phyloP scores from a whole-genome alignment of 2,113 vertebrate genomes.

The Actinemys pallida region DNA sequence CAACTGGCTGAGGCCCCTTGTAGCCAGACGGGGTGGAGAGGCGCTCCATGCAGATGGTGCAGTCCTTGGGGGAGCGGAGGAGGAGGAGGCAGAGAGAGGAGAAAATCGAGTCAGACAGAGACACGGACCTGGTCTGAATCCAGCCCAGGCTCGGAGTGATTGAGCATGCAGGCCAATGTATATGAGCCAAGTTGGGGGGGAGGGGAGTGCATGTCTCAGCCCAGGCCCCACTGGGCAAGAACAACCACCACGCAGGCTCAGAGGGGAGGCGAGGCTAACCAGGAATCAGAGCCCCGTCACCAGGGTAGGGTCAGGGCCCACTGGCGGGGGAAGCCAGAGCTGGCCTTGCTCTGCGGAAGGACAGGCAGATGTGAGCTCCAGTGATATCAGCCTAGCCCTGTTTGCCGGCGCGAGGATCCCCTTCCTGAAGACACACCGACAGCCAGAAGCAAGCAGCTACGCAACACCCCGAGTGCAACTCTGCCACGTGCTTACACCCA shows the following conservation, averaged over 20 bases:
- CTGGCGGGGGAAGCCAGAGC: not conserved
- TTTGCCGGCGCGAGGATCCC: not conserved
- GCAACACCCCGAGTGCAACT: not conserved
- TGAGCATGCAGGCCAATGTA: not conserved
- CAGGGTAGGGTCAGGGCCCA: not conserved
- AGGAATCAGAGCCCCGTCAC: not conserved
- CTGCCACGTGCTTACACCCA: not conserved
- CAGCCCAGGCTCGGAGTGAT: accelerated
- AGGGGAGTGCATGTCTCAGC: accelerated
- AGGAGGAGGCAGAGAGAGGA: not conserved
- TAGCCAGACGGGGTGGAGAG: slow-evolving; percentile 90
- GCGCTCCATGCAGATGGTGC: slow-evolving; percentile 96
- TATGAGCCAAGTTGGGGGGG: not conserved
- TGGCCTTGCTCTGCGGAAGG: not conserved
- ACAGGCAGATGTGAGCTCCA: not conserved
- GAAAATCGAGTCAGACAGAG: not conserved
- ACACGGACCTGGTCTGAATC: not conserved
- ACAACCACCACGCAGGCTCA: not conserved
- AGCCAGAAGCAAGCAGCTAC: not conserved
- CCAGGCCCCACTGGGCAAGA: accelerated
- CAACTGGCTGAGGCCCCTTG: slow-evolving; percentile 84
- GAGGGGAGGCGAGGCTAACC: not conserved
- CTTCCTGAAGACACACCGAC: not conserved
- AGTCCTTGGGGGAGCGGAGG: slow-evolving; percentile 79
- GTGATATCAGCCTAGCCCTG: not conserved